Evolutionary conservation across 2,888 invertebrate species (phyloP), one percentile per base, ranked within the genome.

Genomic region (Eilema griseolum): DNA sequence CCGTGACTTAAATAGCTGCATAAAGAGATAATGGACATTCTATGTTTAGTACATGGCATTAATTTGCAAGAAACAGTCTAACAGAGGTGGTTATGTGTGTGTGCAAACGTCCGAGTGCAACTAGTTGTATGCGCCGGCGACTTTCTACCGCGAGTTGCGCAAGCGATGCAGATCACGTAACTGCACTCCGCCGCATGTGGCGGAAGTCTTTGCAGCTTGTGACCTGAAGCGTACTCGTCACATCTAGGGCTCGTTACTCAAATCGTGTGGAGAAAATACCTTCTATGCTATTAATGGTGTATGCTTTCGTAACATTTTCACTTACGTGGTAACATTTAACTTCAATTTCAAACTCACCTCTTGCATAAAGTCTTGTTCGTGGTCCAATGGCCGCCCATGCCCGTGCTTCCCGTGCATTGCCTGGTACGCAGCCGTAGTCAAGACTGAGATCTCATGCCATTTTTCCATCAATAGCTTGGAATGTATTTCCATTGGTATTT

Each of bases 361-460:
- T 95, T 98, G 97, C 90, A 97, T 97, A 89, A 98, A 98, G 92
- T 98, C 98, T 70, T 97, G 97, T 92, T 98, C 97, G 84, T 93
- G 94, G 86, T 93, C 95, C 72, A 95, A 92, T 67, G 94, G 93
- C 72, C 93, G 92, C 77, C 93, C 88, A 81, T 94, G 93, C 69
- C 94, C 90, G 62, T 95, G 94, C 85, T 95, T 95, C 75, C 98
- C 98, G 88, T 98, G 98, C 93, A 99, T 97, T 80, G 99, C 98
- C 90, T 98, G 98, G 92, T 98, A 99, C 67, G 99, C 98, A 72
- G 98, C 98, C 74, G 99, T 99, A 77, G 98, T 99, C 85, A 99
- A 96, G 85, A 99, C 98, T 87, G 99, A 96, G 86, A 99, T 97
- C 96, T 99, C 99, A 93, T 99, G 99, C 99, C 99, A 99, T 94